Base-by-base conservation (phyloP, 2,888 invertebrate species). In the Aproaerema taeniolella region DNA sequence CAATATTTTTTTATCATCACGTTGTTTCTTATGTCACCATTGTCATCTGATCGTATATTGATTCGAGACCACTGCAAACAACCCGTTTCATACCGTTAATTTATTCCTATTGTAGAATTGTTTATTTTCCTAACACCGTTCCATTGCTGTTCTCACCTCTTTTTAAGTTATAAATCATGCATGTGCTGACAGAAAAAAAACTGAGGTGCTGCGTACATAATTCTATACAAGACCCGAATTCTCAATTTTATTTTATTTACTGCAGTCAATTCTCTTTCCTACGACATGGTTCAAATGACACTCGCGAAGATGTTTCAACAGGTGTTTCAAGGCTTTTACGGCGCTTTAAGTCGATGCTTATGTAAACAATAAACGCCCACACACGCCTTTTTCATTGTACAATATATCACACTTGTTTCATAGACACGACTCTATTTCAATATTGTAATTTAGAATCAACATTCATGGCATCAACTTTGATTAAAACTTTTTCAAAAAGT, bases 71-170 rank as follows among this genome's bases (percentile, higher is more conserved):
- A 17, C 30, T 31, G 30, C 47, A 55, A 53, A 55, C 55, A 41
- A 42, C 43, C 46, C 47, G 45, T 48, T 53, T 52, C 52, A 48
- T 51, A 45, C 45, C 34, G 46, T 50, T 60, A 56, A 58, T 59
- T 52, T 55, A 55, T 58, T 47, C 53, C 47, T 42, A 61, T 67
- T 62, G 58, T 61, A 44, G 3, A 12, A 29, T 12, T 57, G 55
- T 60, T 61, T 54, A 51, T 61, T 58, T 52, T 49, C 49, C 47
- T 46, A 49, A 49, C 45, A 46, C 50, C 49, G 50, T 47, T 32
- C 33, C 38, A 31, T 17, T 34, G 52, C 49, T 46, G 49, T 49
- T 39, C 38, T 56, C 62, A 61, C 62, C 64, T 55, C 47, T 40
- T 50, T 41, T 50, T n/a, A n/a, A n/a, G n/a, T n/a, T n/a, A n/a